Conservation (phyloP, 2,888 invertebrate species). For the Labia minor region DNA sequence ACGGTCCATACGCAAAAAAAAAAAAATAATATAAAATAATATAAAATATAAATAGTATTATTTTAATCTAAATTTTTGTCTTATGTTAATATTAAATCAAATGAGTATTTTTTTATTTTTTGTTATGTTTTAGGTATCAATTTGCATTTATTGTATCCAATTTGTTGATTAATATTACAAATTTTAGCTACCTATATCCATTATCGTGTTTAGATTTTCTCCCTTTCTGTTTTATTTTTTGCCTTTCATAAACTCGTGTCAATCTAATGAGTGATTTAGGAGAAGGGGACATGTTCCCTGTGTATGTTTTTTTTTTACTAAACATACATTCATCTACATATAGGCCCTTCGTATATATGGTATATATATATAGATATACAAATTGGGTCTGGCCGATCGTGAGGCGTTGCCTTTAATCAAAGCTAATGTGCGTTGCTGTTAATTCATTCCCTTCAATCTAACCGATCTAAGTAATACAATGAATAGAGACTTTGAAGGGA, state of each 20-base stretch:
- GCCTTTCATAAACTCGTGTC: neutral
- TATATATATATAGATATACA: neutral
- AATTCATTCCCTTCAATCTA: constrained; percentile 13
- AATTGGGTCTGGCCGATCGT: neutral
- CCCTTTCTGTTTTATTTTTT: neutral
- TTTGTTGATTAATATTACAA: no score
- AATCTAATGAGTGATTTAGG: constrained; percentile 1
- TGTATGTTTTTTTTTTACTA: neutral
- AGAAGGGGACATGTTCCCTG: neutral
- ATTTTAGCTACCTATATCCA: no score
- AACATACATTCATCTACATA: neutral
- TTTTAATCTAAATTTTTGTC: no score
- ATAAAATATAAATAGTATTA: no score
- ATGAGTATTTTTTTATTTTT: no score
- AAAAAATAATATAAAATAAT: no score
- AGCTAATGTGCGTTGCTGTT: constrained; percentile 2
- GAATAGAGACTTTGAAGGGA: neutral
- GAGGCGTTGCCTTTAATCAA: constrained; percentile 13
- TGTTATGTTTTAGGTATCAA: no score
- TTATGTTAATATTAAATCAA: no score
- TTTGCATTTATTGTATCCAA: no score
- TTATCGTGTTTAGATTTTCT: neutral
- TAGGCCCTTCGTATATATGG: neutral
- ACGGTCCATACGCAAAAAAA: no score
- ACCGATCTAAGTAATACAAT: neutral